Evolutionary conservation across 64 coral and sea anemone species (phyloP).

Genomic region (Actinia equina): DNA sequence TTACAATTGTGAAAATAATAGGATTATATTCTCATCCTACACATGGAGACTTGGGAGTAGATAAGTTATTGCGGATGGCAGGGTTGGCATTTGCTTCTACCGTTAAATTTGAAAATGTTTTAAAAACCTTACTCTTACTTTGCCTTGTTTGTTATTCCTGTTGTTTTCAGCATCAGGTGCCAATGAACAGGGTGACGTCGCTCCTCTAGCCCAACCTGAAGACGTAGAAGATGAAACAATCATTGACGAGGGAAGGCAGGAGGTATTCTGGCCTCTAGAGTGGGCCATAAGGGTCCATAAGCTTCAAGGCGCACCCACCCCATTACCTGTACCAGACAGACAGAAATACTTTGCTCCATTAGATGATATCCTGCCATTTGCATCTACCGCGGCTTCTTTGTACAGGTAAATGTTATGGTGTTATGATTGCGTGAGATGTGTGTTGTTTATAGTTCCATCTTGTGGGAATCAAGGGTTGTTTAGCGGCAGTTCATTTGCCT

Average conservation of each 20-base stretch:
- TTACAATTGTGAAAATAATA: too few relatives aligned
- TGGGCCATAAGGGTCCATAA: conserved; percentile 71
- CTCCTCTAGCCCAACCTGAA: conserved; percentile 76
- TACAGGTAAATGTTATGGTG: conserved; percentile 52
- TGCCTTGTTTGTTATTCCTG: too few relatives aligned
- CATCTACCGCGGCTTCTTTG: conserved; percentile 67
- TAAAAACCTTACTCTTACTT: too few relatives aligned
- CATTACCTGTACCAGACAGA: conserved; percentile 85
- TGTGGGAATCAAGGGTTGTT: too few relatives aligned
- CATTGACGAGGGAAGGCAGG: conserved; percentile 23
- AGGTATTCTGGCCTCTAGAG: conserved; percentile 72
- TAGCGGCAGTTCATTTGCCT: too few relatives aligned
- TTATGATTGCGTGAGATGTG: neutral
- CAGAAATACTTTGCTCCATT: conserved; percentile 81
- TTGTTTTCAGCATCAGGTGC: neutral
- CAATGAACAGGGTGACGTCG: conserved; percentile 11
- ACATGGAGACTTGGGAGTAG: too few relatives aligned
- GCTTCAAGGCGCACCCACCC: conserved; percentile 28
- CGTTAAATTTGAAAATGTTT: too few relatives aligned
- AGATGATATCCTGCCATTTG: conserved; percentile 74
- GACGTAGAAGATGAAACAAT: conserved; percentile 54
- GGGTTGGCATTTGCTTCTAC: too few relatives aligned
- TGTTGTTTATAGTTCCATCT: too few relatives aligned
- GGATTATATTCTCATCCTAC: too few relatives aligned
- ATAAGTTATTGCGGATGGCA: too few relatives aligned